These are phyloP conservation scores for Mythimna pallens DNA, from an alignment of 2,888 invertebrate species.

Conservation along the genomic window DNA sequence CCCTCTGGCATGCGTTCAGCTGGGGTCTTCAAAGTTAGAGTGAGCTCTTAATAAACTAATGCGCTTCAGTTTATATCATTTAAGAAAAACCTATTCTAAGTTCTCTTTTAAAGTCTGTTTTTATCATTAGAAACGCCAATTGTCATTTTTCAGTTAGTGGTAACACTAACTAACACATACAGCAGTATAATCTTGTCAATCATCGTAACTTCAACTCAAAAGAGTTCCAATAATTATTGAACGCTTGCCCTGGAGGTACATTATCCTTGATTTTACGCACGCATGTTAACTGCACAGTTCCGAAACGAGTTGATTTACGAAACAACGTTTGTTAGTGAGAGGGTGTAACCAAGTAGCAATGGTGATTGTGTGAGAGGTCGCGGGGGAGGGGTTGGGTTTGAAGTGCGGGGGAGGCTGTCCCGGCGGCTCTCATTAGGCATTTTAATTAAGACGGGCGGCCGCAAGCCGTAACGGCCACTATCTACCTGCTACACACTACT, in stretches of 20 bases:
- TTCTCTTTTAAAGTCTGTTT: background rate
- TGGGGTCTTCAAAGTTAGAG: no score
- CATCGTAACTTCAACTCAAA: background rate
- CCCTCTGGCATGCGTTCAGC: no score
- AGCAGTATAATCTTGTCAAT: background rate
- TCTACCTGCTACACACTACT: conserved; percentile 63
- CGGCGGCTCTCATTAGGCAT: conserved; percentile 75
- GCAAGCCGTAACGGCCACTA: conserved; percentile 59
- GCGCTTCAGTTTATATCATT: no score
- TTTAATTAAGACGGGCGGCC: conserved; percentile 77
- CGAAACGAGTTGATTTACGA: conserved; percentile 56
- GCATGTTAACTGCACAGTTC: conserved; percentile 26
- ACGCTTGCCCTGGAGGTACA: background rate
- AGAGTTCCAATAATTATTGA: background rate
- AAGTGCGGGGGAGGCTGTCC: conserved; percentile 33
- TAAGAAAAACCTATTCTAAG: background rate
- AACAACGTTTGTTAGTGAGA: conserved; percentile 53
- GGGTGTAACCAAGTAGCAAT: conserved; percentile 58
- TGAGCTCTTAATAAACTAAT: no score
- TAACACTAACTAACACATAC: background rate
- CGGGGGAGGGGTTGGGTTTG: conserved; percentile 25
- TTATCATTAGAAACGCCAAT: background rate
- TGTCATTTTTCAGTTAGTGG: no score
- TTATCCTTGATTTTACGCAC: conserved; percentile 17
- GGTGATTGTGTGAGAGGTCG: conserved; percentile 57